Percentiles rank a stretch among this genome's conserved stretches.
These are phyloP conservation scores for Todiramphus saurophagus DNA, from an alignment of 2,113 vertebrate species.

Conservation along the genomic window DNA sequence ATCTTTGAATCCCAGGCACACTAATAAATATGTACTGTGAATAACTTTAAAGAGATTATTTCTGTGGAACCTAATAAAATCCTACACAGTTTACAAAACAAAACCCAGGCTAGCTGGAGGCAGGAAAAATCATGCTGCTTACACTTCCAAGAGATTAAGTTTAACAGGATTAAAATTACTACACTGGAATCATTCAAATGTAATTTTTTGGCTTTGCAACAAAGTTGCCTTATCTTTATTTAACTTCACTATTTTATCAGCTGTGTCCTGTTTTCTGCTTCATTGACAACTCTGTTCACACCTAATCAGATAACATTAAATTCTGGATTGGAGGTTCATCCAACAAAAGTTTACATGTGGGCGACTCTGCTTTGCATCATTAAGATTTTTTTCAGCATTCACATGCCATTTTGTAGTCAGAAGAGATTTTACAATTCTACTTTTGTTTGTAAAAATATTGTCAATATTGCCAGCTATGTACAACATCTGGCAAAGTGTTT, in stretches of 20 bases:
- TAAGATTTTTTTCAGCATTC: slow-evolving; percentile 13
- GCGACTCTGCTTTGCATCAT: neutral
- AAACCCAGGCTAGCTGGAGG: neutral
- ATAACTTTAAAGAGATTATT: neutral
- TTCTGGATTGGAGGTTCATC: slow-evolving; percentile 23
- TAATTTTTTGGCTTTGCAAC: slow-evolving; percentile 32
- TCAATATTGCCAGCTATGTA: neutral
- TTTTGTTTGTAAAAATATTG: neutral
- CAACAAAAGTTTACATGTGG: slow-evolving; percentile 7
- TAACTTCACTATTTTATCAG: slow-evolving; percentile 64
- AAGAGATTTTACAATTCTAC: slow-evolving; percentile 20
- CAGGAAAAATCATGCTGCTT: neutral
- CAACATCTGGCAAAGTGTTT: neutral
- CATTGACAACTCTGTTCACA: slow-evolving; percentile 63
- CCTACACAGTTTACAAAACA: neutral
- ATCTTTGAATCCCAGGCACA: neutral
- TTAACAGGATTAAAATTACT: slow-evolving; percentile 2
- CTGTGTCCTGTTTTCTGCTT: slow-evolving; percentile 70
- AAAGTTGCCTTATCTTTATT: slow-evolving; percentile 46
- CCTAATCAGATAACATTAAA: slow-evolving; percentile 62
- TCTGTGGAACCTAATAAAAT: neutral
- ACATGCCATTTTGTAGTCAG: neutral
- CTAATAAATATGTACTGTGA: neutral
- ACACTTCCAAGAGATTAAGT: neutral
- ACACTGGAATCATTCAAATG: slow-evolving; percentile 14